These are phyloP conservation scores for Lepas anatifera DNA, from an alignment of 2,888 invertebrate genomes.

Conservation along the genomic window DNA sequence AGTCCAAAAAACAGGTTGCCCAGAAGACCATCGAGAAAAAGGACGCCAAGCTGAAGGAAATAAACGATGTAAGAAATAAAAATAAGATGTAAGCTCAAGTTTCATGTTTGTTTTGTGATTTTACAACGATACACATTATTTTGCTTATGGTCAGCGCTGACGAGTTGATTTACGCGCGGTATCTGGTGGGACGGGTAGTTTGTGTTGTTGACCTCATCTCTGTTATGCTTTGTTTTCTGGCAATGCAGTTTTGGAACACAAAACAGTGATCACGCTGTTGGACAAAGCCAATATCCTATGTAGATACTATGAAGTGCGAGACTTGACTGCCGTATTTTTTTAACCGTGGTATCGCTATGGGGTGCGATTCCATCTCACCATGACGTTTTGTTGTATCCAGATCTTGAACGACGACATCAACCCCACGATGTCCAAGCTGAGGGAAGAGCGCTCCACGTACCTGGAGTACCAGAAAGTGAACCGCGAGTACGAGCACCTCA, in stretches of 20 bases:
- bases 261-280: not conserved
- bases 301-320: not conserved
- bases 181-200: too few relatives aligned
- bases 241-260: not conserved
- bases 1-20: constrained; percentile 76
- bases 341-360: not conserved
- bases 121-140: too few relatives aligned
- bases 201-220: too few relatives aligned
- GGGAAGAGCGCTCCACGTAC: constrained; percentile 70
- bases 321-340: not conserved
- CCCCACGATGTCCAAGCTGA: constrained; percentile 74
- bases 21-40: constrained; percentile 83
- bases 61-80: constrained; percentile 63
- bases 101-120: too few relatives aligned
- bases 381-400: constrained; percentile 27
- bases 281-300: not conserved
- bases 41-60: constrained; percentile 74
- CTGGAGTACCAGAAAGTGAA: constrained; percentile 74
- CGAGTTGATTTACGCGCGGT: too few relatives aligned
- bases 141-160: too few relatives aligned
- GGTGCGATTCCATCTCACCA: not conserved
- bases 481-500: constrained; percentile 69
- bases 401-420: constrained; percentile 64
- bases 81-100: too few relatives aligned
- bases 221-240: not conserved